Percentiles rank a stretch among this genome's conserved stretches.
Evolutionary conservation across 2,888 invertebrate species (phyloP).

Genomic region (Geophilus truncorum): DNA sequence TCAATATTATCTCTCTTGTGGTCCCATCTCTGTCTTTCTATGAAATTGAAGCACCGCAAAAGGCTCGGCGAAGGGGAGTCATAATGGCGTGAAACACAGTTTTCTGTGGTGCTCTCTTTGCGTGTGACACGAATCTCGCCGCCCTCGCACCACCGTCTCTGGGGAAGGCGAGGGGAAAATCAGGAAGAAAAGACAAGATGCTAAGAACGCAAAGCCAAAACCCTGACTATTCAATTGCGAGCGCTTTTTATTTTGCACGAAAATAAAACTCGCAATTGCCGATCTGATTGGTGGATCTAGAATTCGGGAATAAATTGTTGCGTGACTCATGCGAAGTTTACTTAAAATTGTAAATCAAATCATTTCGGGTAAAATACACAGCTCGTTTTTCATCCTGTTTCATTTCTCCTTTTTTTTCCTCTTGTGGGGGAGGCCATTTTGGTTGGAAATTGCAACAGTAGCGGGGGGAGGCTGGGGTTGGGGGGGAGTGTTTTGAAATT

Average conservation of each 20-base stretch:
- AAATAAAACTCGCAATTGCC: not conserved
- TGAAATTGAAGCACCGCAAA: not conserved
- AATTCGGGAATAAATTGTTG: not conserved
- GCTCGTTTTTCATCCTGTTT: not conserved
- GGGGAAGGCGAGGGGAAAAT: not conserved
- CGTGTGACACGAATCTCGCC: not conserved
- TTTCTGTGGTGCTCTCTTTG: not conserved
- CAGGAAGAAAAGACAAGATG: not conserved
- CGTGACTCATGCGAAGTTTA: not conserved
- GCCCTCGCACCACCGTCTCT: not conserved
- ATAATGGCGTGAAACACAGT: not conserved
- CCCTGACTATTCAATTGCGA: not conserved
- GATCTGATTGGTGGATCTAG: not conserved
- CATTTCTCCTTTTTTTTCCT: not conserved
- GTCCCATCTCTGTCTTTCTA: not conserved
- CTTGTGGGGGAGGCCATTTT: not conserved
- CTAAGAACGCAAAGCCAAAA: not conserved
- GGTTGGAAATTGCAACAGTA: not conserved
- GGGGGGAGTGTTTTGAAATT: not conserved
- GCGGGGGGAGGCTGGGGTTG: not conserved
- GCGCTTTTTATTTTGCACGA: not conserved
- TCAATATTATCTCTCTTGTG: not conserved
- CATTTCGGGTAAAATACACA: not conserved
- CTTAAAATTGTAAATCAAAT: not conserved
- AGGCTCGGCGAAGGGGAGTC: not conserved